Evolutionary conservation across 2,113 vertebrate species (phyloP).

Genomic region (Xiphorhynchus elegans): DNA sequence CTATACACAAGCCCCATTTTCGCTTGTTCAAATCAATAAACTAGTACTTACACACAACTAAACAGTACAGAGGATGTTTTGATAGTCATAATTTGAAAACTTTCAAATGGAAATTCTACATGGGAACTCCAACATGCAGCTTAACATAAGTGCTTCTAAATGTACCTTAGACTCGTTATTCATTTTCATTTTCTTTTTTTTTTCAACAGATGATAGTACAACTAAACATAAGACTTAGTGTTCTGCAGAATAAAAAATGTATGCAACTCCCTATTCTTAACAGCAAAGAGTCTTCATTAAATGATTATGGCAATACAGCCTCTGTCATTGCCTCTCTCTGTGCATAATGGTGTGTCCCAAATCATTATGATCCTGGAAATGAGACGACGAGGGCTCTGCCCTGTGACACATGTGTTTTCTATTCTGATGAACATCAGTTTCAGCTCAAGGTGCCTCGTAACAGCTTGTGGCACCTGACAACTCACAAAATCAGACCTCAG

Average conservation of each 20-base stretch:
- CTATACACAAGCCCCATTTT: background rate
- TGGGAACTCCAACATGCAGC: background rate
- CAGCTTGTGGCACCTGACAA: background rate
- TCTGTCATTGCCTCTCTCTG: background rate
- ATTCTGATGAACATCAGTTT: background rate
- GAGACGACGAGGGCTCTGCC: background rate
- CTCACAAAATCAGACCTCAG: background rate
- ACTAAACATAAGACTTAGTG: background rate
- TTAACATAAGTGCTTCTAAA: background rate
- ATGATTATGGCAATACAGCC: background rate
- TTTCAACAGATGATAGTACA: background rate
- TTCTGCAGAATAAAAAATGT: background rate
- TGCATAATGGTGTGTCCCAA: background rate
- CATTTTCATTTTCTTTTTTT: background rate
- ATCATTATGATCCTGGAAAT: background rate
- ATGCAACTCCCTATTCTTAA: background rate
- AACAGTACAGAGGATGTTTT: background rate
- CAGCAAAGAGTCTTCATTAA: background rate
- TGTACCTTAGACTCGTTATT: background rate
- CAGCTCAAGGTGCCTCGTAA: background rate
- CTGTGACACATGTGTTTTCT: background rate
- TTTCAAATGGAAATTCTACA: background rate
- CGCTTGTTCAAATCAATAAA: background rate
- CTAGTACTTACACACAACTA: background rate
- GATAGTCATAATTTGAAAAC: background rate